Evolutionary conservation across 2,888 invertebrate genomes (phyloP), one percentile per base, ranked within the genome.

Genomic region (Agelastica alni): DNA sequence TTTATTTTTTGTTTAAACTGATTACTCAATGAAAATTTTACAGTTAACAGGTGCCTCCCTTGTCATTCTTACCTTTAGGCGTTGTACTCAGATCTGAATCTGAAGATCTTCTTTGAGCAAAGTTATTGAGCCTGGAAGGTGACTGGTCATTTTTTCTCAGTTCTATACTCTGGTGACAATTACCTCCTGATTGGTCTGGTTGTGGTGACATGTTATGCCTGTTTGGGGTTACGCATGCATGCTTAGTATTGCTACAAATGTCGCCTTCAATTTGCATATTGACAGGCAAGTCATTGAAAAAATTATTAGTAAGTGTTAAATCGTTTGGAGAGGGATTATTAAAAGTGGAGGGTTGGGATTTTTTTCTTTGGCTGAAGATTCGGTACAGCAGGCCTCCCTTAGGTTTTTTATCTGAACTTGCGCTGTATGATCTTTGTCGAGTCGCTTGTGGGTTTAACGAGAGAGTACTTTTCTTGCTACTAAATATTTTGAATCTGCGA

Each of bases 21-120:
- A n/a, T n/a, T n/a, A n/a, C n/a, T n/a, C n/a, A n/a, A n/a, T n/a
- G n/a, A n/a, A n/a, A n/a, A n/a, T n/a, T n/a, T n/a, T n/a, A n/a
- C n/a, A n/a, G n/a, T n/a, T n/a, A n/a, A n/a, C n/a, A n/a, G n/a
- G n/a, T n/a, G n/a, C n/a, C n/a, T n/a, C n/a, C n/a, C n/a, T n/a
- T n/a, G n/a, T n/a, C n/a, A n/a, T 16, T 56, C 74, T 78, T 79
- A 95, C 96, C 94, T 89, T 93, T 95, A 3, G 94, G 93, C 7
- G 94, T 93, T 42, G 93, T 86, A 79, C 91, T 94, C 63, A 94
- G 80, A 78, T 96, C 96, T 0, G 96, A 95, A 76, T 96, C 96
- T 2, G 95, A 95, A 2, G 94, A 94, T 64, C 95, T 81, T 46
- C 94, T 81, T 71, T 89, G 76, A 82, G 74, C 66, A 1, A 74